A percentile compares a stretch with the other conserved stretches of the same genome.
Evolutionary conservation across 2,113 vertebrate genomes (phyloP).

Genomic region (Dicrurus megarhynchus): DNA sequence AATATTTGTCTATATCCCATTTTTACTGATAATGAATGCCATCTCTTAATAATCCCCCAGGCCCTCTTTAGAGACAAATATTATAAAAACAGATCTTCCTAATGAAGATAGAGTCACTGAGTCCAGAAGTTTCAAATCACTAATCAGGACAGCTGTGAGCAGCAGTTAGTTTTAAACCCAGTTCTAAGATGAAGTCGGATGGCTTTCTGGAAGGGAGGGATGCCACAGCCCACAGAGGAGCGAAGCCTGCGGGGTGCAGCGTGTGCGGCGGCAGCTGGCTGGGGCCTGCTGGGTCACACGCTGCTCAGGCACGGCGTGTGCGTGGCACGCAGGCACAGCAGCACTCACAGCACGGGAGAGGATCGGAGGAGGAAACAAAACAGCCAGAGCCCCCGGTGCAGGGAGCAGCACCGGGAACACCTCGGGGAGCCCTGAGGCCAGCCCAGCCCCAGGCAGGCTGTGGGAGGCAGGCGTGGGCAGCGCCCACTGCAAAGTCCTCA

Average conservation of each 20-base stretch:
- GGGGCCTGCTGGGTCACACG: not conserved
- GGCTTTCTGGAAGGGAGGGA: not conserved
- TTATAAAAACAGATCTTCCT: constrained; percentile 39
- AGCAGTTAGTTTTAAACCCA: not conserved
- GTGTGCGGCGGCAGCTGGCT: rapidly evolving
- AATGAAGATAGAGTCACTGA: constrained; percentile 48
- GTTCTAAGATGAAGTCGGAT: not conserved
- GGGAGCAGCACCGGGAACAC: not conserved
- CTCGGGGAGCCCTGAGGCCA: rapidly evolving
- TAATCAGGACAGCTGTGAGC: constrained; percentile 7
- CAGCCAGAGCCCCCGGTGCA: rapidly evolving
- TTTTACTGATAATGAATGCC: constrained; percentile 38
- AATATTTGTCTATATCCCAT: constrained; percentile 8
- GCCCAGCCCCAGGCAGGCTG: not conserved
- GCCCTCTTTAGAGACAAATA: constrained; percentile 44
- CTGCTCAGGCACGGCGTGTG: rapidly evolving
- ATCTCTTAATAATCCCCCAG: constrained; percentile 41
- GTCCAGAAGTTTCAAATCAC: constrained; percentile 52
- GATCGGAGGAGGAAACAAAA: not conserved
- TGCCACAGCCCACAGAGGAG: rapidly evolving
- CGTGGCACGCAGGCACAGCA: rapidly evolving
- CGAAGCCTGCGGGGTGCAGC: rapidly evolving
- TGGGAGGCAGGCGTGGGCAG: rapidly evolving
- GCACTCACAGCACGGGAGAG: not conserved
- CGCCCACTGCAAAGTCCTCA: rapidly evolving